Percentiles rank a stretch among this genome's conserved stretches.
phyloP scores from a whole-genome alignment of 1,140 invertebrate genomes.

The Andricus grossulariae region DNA sequence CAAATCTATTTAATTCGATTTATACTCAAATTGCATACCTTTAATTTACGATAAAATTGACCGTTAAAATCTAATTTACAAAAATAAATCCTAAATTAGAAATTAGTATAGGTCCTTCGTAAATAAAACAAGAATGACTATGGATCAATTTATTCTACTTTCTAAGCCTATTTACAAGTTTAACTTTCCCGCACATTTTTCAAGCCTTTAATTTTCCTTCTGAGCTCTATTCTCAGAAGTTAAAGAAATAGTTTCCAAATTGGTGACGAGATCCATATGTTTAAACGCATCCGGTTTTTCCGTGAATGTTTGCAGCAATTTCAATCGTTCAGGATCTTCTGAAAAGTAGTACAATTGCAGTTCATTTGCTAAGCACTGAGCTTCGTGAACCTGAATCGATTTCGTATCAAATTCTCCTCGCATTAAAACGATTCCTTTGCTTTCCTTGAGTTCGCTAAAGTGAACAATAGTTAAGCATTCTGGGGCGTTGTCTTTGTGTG shows the following conservation, averaged over 20 bases:
- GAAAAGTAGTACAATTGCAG: conserved; percentile 90
- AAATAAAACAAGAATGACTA: conserved; percentile 7
- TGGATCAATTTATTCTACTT: conserved; percentile 11
- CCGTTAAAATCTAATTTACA: background rate
- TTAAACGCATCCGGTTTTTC: conserved; percentile 85
- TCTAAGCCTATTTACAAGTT: background rate
- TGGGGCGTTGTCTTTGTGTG: conserved; percentile 93
- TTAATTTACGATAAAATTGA: no score
- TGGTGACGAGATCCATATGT: conserved; percentile 88
- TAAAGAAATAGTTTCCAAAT: conserved; percentile 85
- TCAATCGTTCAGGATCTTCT: conserved; percentile 79
- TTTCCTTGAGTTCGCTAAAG: conserved; percentile 86
- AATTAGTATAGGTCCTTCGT: background rate
- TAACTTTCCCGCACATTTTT: conserved; percentile 6
- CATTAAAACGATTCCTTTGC: conserved; percentile 90
- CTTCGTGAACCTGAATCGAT: conserved; percentile 85
- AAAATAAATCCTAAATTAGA: background rate
- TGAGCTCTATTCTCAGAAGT: conserved; percentile 40
- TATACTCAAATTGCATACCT: no score
- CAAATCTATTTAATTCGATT: no score
- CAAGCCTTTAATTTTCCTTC: conserved; percentile 9
- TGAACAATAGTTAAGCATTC: conserved; percentile 90
- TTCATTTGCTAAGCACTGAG: conserved; percentile 90
- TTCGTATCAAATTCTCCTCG: conserved; percentile 92
- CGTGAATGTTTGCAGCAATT: conserved; percentile 84